Evolutionary conservation across 1,140 invertebrate species (phyloP), one percentile per base, ranked within the genome.

Genomic region (Lucilia sericata): DNA sequence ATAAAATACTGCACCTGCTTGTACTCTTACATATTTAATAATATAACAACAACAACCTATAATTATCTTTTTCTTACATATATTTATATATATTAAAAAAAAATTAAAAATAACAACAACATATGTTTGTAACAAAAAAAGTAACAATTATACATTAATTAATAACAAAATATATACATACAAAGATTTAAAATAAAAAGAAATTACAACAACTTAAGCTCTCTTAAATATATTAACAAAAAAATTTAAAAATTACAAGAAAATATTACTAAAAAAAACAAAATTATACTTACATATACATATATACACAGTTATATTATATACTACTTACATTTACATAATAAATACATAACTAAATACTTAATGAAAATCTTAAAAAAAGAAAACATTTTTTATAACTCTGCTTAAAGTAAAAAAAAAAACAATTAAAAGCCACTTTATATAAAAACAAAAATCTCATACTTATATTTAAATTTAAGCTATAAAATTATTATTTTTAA

Each of bases 1-100:
- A 30, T 30, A 75, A 19, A 47, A 80, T 49, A 80, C 47, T 80
- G 76, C 76, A 80, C 76, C 75, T 78, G 75, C 75, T 78, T 78
- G 42, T 80, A 80, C 47, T 51, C 51, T 55, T 49, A 80, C 42
- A 80, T 49, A 80, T 49, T 49, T 49, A 47, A 80, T 49, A 80
- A 76, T 76, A 55, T 12, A 55, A 55, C 51, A 70, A n/a, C n/a
- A n/a, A 70, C 65, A 70, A 25, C 65, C 65, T 70, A 70, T 70
- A 70, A 70, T 70, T 70, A 70, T 70, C 65, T 70, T 70, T 17
- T 70, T 70, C 19, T 70, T 21, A 21, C 19, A 21, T 49, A 49
- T 25, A 49, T 25, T 80, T 80, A 80, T 49, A 78, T 47, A 47
- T 47, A 21, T 49, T n/a, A n/a, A 51, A 49, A 80, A 78, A 30